These are phyloP conservation scores for Macropus fuliginosus DNA, from an alignment of 2,797 vertebrate genomes.

Conservation along the genomic window DNA sequence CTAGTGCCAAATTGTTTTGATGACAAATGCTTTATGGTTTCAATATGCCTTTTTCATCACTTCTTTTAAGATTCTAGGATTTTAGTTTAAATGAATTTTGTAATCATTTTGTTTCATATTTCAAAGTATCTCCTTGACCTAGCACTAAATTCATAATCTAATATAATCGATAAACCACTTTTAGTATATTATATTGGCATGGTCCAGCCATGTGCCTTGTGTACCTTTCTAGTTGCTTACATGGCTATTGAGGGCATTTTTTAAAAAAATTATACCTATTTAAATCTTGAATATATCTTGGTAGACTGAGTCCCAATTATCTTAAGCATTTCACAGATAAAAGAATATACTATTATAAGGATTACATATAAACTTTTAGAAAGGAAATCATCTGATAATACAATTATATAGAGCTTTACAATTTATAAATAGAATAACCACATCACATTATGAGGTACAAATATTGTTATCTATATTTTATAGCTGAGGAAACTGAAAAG, in stretches of 20 bases:
- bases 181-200: background rate
- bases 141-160: background rate
- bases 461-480: background rate
- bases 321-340: background rate
- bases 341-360: background rate
- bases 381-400: background rate
- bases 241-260: background rate
- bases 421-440: background rate
- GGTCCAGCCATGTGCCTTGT: background rate
- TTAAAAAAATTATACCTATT: background rate
- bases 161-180: background rate
- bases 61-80: background rate
- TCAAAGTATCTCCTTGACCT: background rate
- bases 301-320: background rate
- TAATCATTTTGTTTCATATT: background rate
- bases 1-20: background rate
- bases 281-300: background rate
- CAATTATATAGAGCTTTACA: background rate
- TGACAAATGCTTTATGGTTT: background rate
- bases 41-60: background rate
- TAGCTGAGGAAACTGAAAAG: background rate
- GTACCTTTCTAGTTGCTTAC: background rate
- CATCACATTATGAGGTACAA: background rate
- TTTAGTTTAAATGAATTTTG: background rate
- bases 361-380: background rate